Evolutionary conservation across 1,140 invertebrate species (phyloP), one percentile per base, ranked within the genome.

Genomic region (Microvelia longipes): DNA sequence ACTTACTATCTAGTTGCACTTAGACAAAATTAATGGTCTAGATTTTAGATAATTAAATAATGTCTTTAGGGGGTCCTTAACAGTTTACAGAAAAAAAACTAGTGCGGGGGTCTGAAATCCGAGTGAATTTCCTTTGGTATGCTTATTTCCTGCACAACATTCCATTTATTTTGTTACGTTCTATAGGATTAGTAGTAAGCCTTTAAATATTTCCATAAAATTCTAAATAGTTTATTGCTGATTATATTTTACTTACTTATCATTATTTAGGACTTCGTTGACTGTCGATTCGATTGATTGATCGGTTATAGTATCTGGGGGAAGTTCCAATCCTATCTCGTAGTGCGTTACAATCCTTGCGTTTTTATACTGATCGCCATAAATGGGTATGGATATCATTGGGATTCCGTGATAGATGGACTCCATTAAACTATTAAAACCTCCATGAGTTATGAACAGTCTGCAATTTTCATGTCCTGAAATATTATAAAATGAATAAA

Each of bases 371-470:
- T 82, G 79, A 73, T 81, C 78, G 2, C 74, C 75, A 29, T 79
- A 79, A 26, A 83, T 72, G 11, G 82, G 83, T 64, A 84, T 76
- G 14, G 78, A 80, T 5, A 83, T 73, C 19, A 83, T 71, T 0
- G 82, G 82, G 15, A 83, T 78, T 28, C 78, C 80, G 70, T 81
- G 80, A 73, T 80, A 82, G 28, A 82, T 75, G n/a, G 80, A 76
- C 74, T 83, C 82, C 67, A 80, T 75, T 25, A 79, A 73, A 67
- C 81, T 81, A 71, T 81, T 78, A 62, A 81, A 71, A 25, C 83
- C 83, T 29, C 82, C 81, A 73, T 83, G 82, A 2, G 80, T 80
- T 2, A 83, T 75, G 73, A 84, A 83, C 25, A 77, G 77, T 27
- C 71, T 71, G 28, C 78, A 76, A 62, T 82, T 81, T 5, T 73